Evolutionary conservation across 2,797 vertebrate genomes (phyloP).

Genomic region (Karalla daura): DNA sequence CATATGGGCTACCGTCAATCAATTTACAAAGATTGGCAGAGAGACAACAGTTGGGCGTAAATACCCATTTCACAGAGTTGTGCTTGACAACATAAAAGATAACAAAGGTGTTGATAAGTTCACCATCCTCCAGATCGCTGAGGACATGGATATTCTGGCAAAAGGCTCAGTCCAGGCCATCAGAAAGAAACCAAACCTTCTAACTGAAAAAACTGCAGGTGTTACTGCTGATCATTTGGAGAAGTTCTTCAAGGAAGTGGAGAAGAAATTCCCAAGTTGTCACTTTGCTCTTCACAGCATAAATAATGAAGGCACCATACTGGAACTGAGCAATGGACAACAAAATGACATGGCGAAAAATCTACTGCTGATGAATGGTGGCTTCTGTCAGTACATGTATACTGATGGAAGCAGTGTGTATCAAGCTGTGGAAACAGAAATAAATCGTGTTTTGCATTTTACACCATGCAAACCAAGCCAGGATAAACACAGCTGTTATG

Average conservation of each 20-base stretch:
- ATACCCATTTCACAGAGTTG: slow-evolving; percentile 27
- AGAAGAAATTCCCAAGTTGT: slow-evolving; percentile 29
- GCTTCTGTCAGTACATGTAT: slow-evolving; percentile 55
- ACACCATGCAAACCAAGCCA: slow-evolving; percentile 51
- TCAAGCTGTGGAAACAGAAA: slow-evolving; percentile 26
- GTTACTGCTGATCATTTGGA: slow-evolving; percentile 30
- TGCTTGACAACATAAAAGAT: slow-evolving; percentile 13
- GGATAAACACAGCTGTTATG: slow-evolving; percentile 4
- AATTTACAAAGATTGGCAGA: slow-evolving; percentile 11
- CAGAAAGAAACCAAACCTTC: neutral
- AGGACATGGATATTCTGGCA: slow-evolving; percentile 38
- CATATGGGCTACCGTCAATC: slow-evolving; percentile 52
- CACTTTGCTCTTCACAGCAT: slow-evolving; percentile 8
- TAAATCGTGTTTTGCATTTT: slow-evolving; percentile 18
- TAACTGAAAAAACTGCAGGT: neutral
- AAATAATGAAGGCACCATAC: slow-evolving; percentile 5
- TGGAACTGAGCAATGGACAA: neutral
- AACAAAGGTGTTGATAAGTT: neutral
- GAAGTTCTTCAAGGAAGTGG: slow-evolving; percentile 38
- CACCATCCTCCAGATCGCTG: slow-evolving; percentile 41
- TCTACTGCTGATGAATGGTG: slow-evolving; percentile 34
- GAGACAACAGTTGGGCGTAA: slow-evolving; percentile 1
- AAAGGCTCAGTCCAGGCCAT: slow-evolving; percentile 26
- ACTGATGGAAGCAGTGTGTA: neutral
- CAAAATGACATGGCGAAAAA: neutral